A percentile compares a stretch with the other conserved stretches of the same genome.
Evolutionary conservation across 2,113 vertebrate genomes (phyloP).

Genomic region (Opisthocomus hoazin): DNA sequence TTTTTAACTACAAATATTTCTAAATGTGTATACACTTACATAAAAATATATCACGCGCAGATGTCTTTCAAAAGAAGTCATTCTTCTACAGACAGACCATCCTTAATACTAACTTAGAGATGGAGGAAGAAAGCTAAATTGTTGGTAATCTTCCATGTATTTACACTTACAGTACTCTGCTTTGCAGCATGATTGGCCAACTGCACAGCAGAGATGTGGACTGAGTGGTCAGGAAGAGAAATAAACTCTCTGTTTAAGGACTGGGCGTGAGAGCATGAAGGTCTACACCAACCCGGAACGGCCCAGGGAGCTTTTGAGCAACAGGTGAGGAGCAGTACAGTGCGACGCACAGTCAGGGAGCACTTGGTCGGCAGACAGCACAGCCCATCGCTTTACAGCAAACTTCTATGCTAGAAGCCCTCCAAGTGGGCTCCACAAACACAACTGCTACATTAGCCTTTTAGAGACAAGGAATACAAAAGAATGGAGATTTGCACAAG

Average conservation of each 20-base stretch:
- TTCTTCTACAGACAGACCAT: neutral
- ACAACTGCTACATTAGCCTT: neutral
- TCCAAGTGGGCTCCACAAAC: neutral
- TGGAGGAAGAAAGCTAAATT: neutral
- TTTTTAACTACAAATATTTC: conserved; percentile 4
- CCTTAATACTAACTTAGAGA: neutral
- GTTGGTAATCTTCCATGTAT: neutral
- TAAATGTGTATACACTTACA: neutral
- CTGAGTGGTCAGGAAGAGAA: neutral
- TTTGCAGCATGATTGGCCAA: neutral
- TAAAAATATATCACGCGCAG: neutral
- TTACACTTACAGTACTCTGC: neutral
- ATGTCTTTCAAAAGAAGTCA: neutral
- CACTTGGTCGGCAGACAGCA: accelerated
- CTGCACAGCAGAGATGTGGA: neutral
- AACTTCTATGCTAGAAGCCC: neutral
- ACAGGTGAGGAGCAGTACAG: neutral
- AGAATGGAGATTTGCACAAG: neutral
- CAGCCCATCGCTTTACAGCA: neutral
- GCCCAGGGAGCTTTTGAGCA: neutral
- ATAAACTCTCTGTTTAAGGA: neutral
- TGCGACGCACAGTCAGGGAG: neutral
- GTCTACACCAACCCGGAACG: neutral
- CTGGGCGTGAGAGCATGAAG: neutral
- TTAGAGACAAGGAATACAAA: neutral